These are phyloP conservation scores for Sebastes oblongus DNA, from an alignment of 2,797 vertebrate genomes.

Conservation along the genomic window DNA sequence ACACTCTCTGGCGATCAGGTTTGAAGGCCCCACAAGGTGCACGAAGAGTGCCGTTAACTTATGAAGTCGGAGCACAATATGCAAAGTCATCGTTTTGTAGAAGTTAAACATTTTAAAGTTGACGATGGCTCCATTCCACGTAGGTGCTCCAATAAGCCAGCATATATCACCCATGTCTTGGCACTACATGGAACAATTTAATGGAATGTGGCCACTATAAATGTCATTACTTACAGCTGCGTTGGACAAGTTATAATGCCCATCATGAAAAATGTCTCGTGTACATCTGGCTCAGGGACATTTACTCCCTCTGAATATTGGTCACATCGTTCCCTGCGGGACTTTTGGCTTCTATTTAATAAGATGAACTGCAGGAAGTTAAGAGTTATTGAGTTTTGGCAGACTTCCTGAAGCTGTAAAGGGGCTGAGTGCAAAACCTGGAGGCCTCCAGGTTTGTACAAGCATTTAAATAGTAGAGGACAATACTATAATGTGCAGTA, in stretches of 20 bases:
- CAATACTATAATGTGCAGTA: slow-evolving; percentile 20
- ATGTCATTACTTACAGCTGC: slow-evolving; percentile 14
- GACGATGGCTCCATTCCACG: neutral
- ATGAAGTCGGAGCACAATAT: neutral
- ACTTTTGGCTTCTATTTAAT: slow-evolving; percentile 54
- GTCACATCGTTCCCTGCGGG: slow-evolving; percentile 27
- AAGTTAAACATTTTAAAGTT: neutral
- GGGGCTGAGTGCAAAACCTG: slow-evolving; percentile 33
- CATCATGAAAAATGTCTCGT: slow-evolving; percentile 17
- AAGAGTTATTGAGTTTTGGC: slow-evolving; percentile 51
- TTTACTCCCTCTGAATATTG: slow-evolving; percentile 26
- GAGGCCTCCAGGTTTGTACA: slow-evolving; percentile 15
- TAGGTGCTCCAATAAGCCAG: neutral
- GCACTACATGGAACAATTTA: neutral
- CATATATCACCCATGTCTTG: neutral
- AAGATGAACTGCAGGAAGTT: slow-evolving; percentile 43
- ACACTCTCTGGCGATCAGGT: neutral
- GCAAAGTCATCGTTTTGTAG: neutral
- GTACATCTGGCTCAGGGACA: slow-evolving; percentile 23
- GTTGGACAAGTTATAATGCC: slow-evolving; percentile 22
- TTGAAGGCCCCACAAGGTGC: neutral
- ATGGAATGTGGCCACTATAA: slow-evolving; percentile 10
- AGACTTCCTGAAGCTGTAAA: slow-evolving; percentile 55
- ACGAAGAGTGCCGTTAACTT: neutral
- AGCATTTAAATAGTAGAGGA: slow-evolving; percentile 18